Base-by-base conservation (phyloP, 2,888 invertebrate species). In the Eremobia ochroleuca region DNA sequence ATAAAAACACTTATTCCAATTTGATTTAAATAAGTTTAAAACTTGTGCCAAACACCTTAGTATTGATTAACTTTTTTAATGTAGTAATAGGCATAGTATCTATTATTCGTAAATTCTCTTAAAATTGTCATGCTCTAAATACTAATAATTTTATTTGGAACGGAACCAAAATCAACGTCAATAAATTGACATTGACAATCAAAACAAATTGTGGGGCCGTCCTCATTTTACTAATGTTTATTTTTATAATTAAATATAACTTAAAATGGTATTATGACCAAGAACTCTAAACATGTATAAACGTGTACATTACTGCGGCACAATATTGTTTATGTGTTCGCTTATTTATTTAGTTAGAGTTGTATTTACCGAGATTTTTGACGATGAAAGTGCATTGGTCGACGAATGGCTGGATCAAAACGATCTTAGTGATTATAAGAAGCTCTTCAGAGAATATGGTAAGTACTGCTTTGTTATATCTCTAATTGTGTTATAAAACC, bases 391-490 rank as follows among this genome's bases (percentile, higher is more conserved):
- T 87, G 97, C 96, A 61, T 97, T 98, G 94, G 98, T 98, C 76
- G 98, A 98, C 90, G 97, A 97, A 91, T 98, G 98, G 98, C 95
- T 98, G 85, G 97, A 98, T 77, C 97, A 98, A 92, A 98, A 98
- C 92, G 97, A 98, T 85, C 97, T 98, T 82, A 97, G 97, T 52
- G 97, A 98, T 84, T 98, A 98, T 92, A 97, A 98, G 91, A 97
- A 97, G 85, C 94, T 98, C 49, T 98, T 98, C 93, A 97, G 96
- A 88, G 97, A 98, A 90, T 97, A 97, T 95, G 98, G 98, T 98
- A 94, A 97, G 97, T 97, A 74, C 64, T 73, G 58, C 3, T 25
- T 52, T 28, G 8, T 34, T 67, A 31, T 28, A 9, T 37, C 15
- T 40, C 5, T 34, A 31, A 25, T 74, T 64, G 25, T 83, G 74